Base-by-base conservation (phyloP, 2,797 vertebrate species). In the Gobionotothen gibberifrons region DNA sequence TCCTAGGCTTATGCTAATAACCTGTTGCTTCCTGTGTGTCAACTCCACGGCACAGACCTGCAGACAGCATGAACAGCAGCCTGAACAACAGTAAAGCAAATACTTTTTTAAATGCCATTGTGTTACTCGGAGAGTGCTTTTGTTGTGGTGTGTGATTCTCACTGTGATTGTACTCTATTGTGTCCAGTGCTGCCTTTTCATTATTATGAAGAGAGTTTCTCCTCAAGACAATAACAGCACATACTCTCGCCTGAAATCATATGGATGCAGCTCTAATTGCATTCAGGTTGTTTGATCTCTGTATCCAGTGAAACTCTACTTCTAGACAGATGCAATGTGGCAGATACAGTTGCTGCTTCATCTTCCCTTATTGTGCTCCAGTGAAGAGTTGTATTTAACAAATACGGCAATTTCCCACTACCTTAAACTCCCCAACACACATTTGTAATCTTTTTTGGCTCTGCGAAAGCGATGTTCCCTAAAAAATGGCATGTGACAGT, bases 1-100 rank as follows among this genome's bases (percentile, higher is more conserved):
- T 84, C 74, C 51, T 73, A 66, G 69, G 51, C 59, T 79, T 76
- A 71, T 87, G 81, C 82, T 66, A 81, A 83, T 84, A 83, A 91
- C 80, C 84, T 92, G 87, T 89, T 91, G 79, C 66, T 43, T 36
- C 36, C 76, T 73, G 68, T 66, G 44, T 52, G 77, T 86, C 72
- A 72, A 19, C 66, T 60, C 40, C 47, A 21, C 12, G 4, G 17
- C 72, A n/a, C 43, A 42, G 43, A 53, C 51, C 53, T 21, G 47
- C 67, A 74, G 64, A 82, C 54, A 29, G 69, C 62, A 39, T 65
- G 62, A 82, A 76, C 68, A 75, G 74, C 67, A 74, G 61, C 59
- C 65, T 13, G 26, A 65, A 76, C 73, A 84, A 83, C 78, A 61
- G 69, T 77, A 73, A 22, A 29, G 15, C 60, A 76, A 69, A 88